Conservation (phyloP, 2,888 invertebrate genomes). For the Agrenia bidenticulata region DNA sequence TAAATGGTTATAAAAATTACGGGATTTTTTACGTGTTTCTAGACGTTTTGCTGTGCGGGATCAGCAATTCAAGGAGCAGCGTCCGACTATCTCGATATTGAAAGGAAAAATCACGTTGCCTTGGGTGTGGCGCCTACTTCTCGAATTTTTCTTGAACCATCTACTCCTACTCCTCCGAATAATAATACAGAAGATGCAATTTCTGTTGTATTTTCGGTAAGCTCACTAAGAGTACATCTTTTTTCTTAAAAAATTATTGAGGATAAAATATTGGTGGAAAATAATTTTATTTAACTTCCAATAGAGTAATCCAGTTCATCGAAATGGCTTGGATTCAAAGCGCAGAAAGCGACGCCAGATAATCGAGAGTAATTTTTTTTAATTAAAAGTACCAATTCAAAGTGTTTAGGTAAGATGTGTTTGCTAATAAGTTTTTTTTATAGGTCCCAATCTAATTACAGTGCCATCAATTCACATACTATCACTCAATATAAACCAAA, state of each 20-base stretch:
- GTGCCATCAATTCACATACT: constrained; percentile 51
- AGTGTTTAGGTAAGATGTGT: too few relatives aligned
- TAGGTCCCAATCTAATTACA: constrained; percentile 57
- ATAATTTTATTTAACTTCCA: neutral
- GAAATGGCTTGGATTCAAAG: constrained; percentile 48
- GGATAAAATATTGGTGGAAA: too few relatives aligned
- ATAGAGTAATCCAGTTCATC: constrained; percentile 45
- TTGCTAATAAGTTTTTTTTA: constrained; percentile 38
- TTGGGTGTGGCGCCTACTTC: constrained; percentile 13
- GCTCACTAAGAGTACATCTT: neutral
- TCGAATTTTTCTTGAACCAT: neutral
- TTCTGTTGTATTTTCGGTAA: constrained; percentile 18
- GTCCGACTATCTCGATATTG: constrained; percentile 47
- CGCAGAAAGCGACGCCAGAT: constrained; percentile 48
- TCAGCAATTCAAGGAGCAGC: constrained; percentile 38
- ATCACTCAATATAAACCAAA: constrained; percentile 63
- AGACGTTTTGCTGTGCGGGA: constrained; percentile 51
- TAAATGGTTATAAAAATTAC: neutral
- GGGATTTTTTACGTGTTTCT: too few relatives aligned
- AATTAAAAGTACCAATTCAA: neutral
- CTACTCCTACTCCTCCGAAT: neutral
- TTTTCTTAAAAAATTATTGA: neutral
- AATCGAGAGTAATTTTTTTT: constrained; percentile 45
- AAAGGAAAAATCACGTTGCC: constrained; percentile 46
- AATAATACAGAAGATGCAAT: constrained; percentile 46